phyloP scores from a whole-genome alignment of 2,888 invertebrate genomes.

The Amorpha juglandis region DNA sequence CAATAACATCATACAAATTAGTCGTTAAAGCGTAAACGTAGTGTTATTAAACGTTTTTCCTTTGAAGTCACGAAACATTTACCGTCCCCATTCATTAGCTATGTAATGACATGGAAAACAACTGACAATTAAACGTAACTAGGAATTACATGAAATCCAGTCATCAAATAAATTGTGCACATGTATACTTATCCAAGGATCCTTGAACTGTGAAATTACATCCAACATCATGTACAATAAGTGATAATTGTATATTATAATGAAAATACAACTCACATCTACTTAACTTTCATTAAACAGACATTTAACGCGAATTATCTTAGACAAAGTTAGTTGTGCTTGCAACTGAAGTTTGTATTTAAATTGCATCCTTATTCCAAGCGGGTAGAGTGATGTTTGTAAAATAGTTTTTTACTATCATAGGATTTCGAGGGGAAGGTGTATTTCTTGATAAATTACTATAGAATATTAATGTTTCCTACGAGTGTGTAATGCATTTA shows the following conservation, averaged over 20 bases:
- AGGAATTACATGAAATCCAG: conserved; percentile 58
- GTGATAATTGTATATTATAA: conserved; percentile 72
- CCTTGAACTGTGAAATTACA: conserved; percentile 63
- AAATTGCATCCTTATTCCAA: conserved; percentile 24
- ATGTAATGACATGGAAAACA: conserved; percentile 20
- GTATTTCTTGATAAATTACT: conserved; percentile 74
- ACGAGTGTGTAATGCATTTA: conserved; percentile 73
- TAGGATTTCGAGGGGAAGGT: conserved; percentile 60
- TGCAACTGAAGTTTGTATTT: neutral
- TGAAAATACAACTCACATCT: conserved; percentile 70
- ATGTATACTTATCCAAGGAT: conserved; percentile 44
- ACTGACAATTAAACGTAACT: conserved; percentile 43
- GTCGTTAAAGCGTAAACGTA: conserved; percentile 6
- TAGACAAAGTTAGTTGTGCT: conserved; percentile 43
- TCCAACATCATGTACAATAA: conserved; percentile 57
- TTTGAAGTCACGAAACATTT: conserved; percentile 17
- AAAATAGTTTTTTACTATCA: neutral
- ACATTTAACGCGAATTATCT: conserved; percentile 78
- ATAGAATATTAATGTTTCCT: conserved; percentile 74
- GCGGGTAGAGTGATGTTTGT: neutral
- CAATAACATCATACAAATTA: neutral
- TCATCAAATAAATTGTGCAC: conserved; percentile 60
- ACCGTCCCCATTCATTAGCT: conserved; percentile 9
- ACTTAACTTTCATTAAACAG: conserved; percentile 78
- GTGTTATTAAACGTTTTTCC: conserved; percentile 5